Conservation (phyloP, 2,888 invertebrate genomes). For the Pterostichus niger region DNA sequence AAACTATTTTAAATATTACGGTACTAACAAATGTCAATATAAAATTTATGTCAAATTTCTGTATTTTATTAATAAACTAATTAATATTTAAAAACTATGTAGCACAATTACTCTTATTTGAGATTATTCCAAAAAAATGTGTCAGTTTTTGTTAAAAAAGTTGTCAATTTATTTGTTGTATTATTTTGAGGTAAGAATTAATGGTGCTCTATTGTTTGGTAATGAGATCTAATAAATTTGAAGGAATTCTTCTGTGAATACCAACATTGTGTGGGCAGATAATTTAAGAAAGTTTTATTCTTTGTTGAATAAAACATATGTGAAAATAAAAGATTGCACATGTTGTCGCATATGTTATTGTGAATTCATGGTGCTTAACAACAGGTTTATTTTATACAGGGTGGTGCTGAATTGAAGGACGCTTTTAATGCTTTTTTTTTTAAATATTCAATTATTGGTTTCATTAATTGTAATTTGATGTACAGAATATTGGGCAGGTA, state of each 20-base stretch:
- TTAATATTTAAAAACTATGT: no score
- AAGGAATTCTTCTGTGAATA: not conserved
- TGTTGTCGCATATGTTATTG: not conserved
- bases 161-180: not conserved
- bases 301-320: constrained; percentile 11
- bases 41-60: no score
- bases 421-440: no score
- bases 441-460: no score
- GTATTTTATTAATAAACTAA: no score
- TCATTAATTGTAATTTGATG: no score
- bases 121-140: no score
- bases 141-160: not conserved
- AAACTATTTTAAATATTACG: no score
- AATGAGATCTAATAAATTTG: not conserved
- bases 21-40: no score
- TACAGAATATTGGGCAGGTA: no score
- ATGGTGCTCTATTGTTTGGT: not conserved
- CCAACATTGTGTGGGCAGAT: not conserved
- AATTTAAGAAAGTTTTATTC: not conserved
- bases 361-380: not conserved
- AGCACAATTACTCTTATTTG: no score
- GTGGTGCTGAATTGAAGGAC: no score
- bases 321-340: constrained; percentile 2
- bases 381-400: not conserved
- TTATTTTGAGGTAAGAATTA: not conserved